Conservation (phyloP, 2,113 vertebrate species). For the Aegithalos caudatus region DNA sequence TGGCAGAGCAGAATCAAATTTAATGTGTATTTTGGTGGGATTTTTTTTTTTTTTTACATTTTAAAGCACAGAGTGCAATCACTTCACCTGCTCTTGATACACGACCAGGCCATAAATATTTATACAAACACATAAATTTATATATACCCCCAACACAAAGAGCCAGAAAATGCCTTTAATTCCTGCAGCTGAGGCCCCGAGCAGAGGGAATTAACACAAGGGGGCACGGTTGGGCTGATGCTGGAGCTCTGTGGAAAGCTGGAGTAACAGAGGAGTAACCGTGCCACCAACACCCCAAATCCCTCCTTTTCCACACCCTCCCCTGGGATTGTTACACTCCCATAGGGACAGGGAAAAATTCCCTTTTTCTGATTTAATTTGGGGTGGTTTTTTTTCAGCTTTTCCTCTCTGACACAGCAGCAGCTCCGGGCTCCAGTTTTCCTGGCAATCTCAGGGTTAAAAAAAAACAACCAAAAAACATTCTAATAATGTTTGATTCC, state of each 20-base stretch:
- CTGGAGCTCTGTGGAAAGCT: not conserved
- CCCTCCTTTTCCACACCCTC: not conserved
- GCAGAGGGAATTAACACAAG: not conserved
- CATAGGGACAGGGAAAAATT: not conserved
- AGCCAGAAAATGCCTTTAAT: not conserved
- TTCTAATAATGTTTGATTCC: not conserved
- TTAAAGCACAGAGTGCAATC: not conserved
- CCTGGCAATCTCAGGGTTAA: not conserved
- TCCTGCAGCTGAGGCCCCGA: not conserved
- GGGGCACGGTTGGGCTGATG: not conserved
- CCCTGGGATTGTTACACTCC: not conserved
- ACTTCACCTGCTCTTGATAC: not conserved
- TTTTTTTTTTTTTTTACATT: not conserved
- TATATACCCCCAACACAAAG: too few relatives aligned
- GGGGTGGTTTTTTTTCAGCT: not conserved
- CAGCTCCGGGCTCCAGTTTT: not conserved
- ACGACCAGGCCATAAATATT: too few relatives aligned
- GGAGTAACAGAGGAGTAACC: not conserved
- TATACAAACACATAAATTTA: fast-evolving
- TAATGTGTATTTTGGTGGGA: too few relatives aligned
- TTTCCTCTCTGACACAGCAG: not conserved
- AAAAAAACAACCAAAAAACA: too few relatives aligned
- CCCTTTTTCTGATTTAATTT: not conserved
- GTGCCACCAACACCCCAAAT: too few relatives aligned
- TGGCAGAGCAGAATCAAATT: not conserved